phyloP scores from a whole-genome alignment of 2,888 invertebrate species.

The Mimas tiliae region DNA sequence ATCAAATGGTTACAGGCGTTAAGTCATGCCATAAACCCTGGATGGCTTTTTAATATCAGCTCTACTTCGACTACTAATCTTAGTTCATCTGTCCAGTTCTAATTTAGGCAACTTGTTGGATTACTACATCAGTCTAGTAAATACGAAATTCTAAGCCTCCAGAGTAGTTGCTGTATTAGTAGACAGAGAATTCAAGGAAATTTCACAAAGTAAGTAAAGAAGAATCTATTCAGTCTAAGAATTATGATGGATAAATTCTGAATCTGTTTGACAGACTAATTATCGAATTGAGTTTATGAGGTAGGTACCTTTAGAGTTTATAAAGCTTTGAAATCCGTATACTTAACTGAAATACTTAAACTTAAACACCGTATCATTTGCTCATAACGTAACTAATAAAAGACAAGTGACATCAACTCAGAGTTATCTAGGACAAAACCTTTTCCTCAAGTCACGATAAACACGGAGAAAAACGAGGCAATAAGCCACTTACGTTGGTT shows the following conservation, averaged over 20 bases:
- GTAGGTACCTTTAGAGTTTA: background rate
- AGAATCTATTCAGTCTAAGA: background rate
- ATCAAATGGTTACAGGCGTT: background rate
- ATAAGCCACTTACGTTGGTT: conserved; percentile 10
- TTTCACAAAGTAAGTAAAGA: background rate
- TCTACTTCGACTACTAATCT: background rate
- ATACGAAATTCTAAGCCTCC: background rate
- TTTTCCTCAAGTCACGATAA: background rate
- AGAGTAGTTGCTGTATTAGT: background rate
- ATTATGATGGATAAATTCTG: background rate
- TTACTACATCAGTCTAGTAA: background rate
- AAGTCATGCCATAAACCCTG: background rate
- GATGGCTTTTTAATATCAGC: background rate
- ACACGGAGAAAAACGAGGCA: conserved; percentile 9
- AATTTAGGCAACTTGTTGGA: background rate
- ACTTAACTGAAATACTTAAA: background rate
- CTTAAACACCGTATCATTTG: background rate
- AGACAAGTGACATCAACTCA: background rate
- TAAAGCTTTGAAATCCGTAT: background rate
- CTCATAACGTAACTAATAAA: background rate
- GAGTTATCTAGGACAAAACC: conserved; percentile 3
- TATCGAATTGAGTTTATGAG: background rate
- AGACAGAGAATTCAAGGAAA: background rate
- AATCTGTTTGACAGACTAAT: background rate
- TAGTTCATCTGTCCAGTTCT: background rate